Evolutionary conservation across 2,888 invertebrate species (phyloP), one percentile per base, ranked within the genome.

Genomic region (Tachina lurida): DNA sequence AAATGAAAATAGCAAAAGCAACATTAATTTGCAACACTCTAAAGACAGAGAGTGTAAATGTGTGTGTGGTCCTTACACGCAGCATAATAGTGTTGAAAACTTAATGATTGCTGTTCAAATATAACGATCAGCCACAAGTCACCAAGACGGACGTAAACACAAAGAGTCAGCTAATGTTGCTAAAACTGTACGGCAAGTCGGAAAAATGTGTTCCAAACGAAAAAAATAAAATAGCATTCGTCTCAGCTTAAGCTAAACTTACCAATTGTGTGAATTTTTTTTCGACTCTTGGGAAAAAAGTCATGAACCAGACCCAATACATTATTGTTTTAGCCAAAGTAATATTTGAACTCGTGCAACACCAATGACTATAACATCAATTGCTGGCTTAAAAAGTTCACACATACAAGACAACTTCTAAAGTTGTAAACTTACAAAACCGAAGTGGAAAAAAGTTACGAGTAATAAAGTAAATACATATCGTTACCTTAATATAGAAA

Each of bases 51-150:
- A 41, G 15, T 43, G 31, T 31, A 45, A 71, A 68, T 74, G 62
- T 85, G 49, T 74, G 62, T 85, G 49, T 77, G 75, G 71, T 75
- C 74, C 80, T 56, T 77, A 78, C 87, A 87, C 86, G 87, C 87
- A 87, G 87, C 82, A 87, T 87, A 85, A 31, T 87, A 79, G 87
- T 88, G 88, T 82, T 88, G 88, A 88, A 88, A 88, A 87, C 87
- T 87, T 88, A 88, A 88, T 88, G 88, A 88, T 87, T 87, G 79
- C 87, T 87, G 87, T 87, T 87, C 87, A 87, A 87, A 87, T 87
- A 87, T 88, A 88, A 87, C 86, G 83, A 88, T 83, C 86, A 87
- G 82, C 79, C 81, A 67, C 80, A 79, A 81, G 81, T 65, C 84
- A 60, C 68, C 84, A 60, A 39, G 54, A 12, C 17, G 19, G 41